Evolutionary conservation across 2,888 invertebrate species (phyloP), one percentile per base, ranked within the genome.

Genomic region (Drosophila helvetica): DNA sequence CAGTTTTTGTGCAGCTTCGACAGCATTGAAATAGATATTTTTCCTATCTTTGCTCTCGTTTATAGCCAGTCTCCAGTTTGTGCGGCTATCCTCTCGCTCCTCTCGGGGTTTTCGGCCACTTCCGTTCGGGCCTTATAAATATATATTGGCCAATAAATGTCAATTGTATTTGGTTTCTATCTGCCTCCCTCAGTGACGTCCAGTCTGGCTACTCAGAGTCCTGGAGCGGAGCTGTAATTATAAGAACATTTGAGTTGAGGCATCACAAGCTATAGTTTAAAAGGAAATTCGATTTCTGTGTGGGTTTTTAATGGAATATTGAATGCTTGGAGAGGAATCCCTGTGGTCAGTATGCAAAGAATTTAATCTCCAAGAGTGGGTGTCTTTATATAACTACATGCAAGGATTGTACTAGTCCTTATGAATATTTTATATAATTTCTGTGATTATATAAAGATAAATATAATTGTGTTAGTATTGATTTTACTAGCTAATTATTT

Each of bases 91-190:
- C 25, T 51, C 10, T 12, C 12, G 33, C 33, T 55, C 47, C 33
- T 51, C 64, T 42, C 56, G 47, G 53, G 33, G 38, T 59, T 59
- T 46, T 63, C 50, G 51, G 60, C 60, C 69, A 74, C 73, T 80
- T 86, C 75, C 79, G 75, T 52, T 73, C 58, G 70, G 66, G 65
- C 74, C 86, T 80, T 79, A 73, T 80, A 88, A 82, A 89, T 89
- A 80, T 85, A 83, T 83, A 82, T 89, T 79, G 79, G 80, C 78
- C 88, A 88, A 89, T 89, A 89, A 89, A 78, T 83, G 90, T 89
- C 88, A 89, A 89, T 83, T 87, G 77, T 79, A 61, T 74, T 77
- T 66, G 53, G 74, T 67, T 68, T 71, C 54, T 61, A 56, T 71
- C 54, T 61, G 50, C 25, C 38, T 18, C 46, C 27, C 42, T 25